Evolutionary conservation across 2,888 invertebrate genomes (phyloP).

Genomic region (Lasioglossum calceatum): DNA sequence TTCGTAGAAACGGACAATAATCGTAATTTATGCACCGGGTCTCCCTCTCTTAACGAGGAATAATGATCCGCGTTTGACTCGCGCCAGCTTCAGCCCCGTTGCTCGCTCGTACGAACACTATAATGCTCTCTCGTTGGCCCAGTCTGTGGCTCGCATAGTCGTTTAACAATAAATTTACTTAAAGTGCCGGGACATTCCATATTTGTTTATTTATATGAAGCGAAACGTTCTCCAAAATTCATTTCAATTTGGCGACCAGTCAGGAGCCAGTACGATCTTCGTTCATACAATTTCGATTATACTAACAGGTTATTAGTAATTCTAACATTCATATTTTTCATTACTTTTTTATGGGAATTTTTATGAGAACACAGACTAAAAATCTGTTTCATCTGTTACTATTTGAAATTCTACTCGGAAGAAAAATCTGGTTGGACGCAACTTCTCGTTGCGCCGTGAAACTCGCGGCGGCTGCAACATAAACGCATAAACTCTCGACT

Average conservation of each 20-base stretch:
- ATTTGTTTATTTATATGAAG: neutral
- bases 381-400: neutral
- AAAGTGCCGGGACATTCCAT: neutral
- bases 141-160: neutral
- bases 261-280: too few species aligned
- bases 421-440: neutral
- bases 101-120: neutral
- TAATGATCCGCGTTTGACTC: neutral
- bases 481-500: neutral
- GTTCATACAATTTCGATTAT: too few species aligned
- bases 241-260: neutral
- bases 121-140: neutral
- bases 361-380: too few species aligned
- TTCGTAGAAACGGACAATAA: conserved; percentile 17
- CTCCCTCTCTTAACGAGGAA: conserved; percentile 10
- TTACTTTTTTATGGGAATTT: too few species aligned
- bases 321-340: too few species aligned
- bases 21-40: conserved; percentile 10
- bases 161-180: neutral
- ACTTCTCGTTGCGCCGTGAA: neutral
- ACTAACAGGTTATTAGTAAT: too few species aligned
- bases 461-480: neutral
- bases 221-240: neutral
- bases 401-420: neutral
- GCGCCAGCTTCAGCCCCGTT: neutral